Evolutionary conservation across 2,113 vertebrate genomes (phyloP), one percentile per base, ranked within the genome.

Genomic region (Zingel zingel): DNA sequence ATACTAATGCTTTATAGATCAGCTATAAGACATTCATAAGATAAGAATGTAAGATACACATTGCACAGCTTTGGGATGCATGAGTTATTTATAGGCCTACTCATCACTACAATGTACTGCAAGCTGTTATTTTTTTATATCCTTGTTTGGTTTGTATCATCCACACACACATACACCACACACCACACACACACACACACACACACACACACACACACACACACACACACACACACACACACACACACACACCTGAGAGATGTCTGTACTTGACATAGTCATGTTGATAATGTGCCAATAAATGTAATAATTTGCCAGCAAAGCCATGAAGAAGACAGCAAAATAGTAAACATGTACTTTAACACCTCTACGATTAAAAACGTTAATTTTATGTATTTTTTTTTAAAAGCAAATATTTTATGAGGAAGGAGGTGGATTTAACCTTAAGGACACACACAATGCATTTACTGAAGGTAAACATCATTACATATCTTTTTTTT

Each of bases 401-500:
- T 27, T 19, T 36, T 39, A 13, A 25, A 25, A 25, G 1, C 19
- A 14, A 14, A 45, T 23, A 30, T 69, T 36, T 69, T 6, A 36
- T n/a, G 30, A 23, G 66, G 27, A 9, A 45, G 36, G 6, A 59
- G 39, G 1, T 18, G 16, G 23, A 62, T 36, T 33, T 33, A 23
- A 56, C 58, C 15, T 33, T 10, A 30, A 21, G 5, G 18, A 51
- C 6, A 21, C 10, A 33, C 5, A 66, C 8, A 3, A n/a, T 4
- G 8, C 47, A 6, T 27, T 66, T 50, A 33, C 11, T 68, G 18
- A 27, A 48, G 23, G 21, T 48, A 33, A 77, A 56, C 39, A 57
- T 58, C 15, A 19, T 36, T 19, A 39, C 36, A 61, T 23, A 62
- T 74, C 43, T 53, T 43, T 39, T 70, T 70, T 72, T 63, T 63